Evolutionary conservation across 1,140 invertebrate genomes (phyloP).

Genomic region (Hyposmocoma kahamanoa): DNA sequence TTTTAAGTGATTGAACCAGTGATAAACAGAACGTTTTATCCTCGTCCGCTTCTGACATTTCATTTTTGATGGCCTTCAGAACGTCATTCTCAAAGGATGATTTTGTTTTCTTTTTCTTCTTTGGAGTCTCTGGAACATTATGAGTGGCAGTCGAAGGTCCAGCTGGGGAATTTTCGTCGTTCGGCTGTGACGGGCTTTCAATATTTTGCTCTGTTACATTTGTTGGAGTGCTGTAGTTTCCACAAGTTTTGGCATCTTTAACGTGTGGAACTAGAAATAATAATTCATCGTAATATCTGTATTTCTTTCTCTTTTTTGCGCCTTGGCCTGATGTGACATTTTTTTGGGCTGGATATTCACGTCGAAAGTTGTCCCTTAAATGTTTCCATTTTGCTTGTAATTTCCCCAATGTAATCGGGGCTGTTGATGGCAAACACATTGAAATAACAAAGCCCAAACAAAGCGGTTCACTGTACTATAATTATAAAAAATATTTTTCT

Average conservation of each 20-base stretch:
- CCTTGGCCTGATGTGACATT: conserved; percentile 1
- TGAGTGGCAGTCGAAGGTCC: not conserved
- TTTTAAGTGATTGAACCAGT: conserved; percentile 11
- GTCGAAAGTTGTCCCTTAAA: conserved; percentile 10
- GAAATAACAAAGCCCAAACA: not conserved
- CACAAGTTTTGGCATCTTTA: conserved; percentile 8
- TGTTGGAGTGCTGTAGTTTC: conserved; percentile 4
- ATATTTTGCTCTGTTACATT: not conserved
- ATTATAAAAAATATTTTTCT: not conserved
- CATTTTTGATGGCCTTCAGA: conserved; percentile 1
- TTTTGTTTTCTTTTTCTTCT: conserved; percentile 4
- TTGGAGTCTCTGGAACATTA: not conserved
- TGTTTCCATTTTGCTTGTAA: conserved; percentile 11
- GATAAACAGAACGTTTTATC: conserved; percentile 13
- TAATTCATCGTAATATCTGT: conserved; percentile 12
- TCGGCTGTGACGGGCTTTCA: no score
- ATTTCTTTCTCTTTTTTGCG: conserved; percentile 13
- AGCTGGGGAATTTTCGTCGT: not conserved
- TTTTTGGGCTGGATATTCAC: conserved; percentile 9
- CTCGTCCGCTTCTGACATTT: conserved; percentile 4
- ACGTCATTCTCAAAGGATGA: not conserved
- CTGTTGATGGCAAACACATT: not conserved
- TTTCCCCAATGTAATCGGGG: not conserved
- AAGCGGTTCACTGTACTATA: not conserved
- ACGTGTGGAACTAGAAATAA: conserved; percentile 11